Evolutionary conservation across 2,113 vertebrate genomes (phyloP).

Genomic region (Kryptolebias marmoratus): DNA sequence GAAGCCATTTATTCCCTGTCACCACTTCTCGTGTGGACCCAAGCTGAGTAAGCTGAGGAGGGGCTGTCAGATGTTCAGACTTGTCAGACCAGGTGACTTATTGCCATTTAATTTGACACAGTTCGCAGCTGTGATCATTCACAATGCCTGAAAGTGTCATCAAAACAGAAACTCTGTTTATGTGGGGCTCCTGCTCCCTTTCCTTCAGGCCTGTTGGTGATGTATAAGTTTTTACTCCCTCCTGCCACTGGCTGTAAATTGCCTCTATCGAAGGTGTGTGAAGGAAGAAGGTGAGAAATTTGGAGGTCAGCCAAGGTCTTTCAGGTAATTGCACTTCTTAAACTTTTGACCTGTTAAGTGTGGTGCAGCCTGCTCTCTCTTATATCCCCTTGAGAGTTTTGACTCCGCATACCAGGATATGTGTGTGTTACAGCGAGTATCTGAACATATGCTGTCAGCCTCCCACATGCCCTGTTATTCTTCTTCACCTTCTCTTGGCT

Average conservation of each 20-base stretch:
- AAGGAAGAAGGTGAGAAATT: slow-evolving; percentile 75
- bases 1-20: slow-evolving; percentile 67
- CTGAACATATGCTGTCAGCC: slow-evolving; percentile 47
- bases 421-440: slow-evolving; percentile 43
- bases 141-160: slow-evolving; percentile 59
- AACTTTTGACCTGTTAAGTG: slow-evolving; percentile 79
- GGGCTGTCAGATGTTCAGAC: slow-evolving; percentile 9
- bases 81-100: slow-evolving; percentile 61
- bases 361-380: slow-evolving; percentile 53
- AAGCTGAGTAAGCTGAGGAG: slow-evolving; percentile 40
- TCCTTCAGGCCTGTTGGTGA: slow-evolving; percentile 53
- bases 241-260: slow-evolving; percentile 73
- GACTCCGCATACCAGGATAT: slow-evolving; percentile 57
- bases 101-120: slow-evolving; percentile 57
- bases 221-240: slow-evolving; percentile 54
- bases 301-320: slow-evolving; percentile 70
- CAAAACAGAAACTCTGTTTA: slow-evolving; percentile 53
- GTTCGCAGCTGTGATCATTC: slow-evolving; percentile 51
- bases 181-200: slow-evolving; percentile 14
- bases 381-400: slow-evolving; percentile 72
- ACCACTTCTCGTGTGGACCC: slow-evolving; percentile 62
- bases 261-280: slow-evolving; percentile 57
- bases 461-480: slow-evolving; percentile 38
- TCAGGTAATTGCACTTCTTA: slow-evolving; percentile 80
- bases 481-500: slow-evolving; percentile 36